Evolutionary conservation across 2,888 invertebrate genomes (phyloP).

Genomic region (Neelides folsomi): DNA sequence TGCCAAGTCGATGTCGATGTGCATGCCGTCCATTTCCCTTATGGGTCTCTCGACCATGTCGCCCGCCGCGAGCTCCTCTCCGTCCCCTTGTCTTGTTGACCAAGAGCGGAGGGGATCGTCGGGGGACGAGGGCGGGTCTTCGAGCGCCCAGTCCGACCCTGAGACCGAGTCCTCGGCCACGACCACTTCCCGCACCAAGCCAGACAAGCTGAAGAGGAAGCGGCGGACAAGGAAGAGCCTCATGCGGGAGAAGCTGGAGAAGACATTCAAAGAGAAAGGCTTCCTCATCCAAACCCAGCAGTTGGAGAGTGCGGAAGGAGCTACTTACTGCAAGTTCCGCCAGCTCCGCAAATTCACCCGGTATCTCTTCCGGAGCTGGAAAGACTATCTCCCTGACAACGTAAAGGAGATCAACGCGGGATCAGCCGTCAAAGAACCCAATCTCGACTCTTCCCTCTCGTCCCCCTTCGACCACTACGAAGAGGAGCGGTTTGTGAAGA

Average conservation of each 20-base stretch:
- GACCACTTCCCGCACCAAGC: constrained; percentile 15
- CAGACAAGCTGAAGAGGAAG: constrained; percentile 44
- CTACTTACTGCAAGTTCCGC: constrained; percentile 83
- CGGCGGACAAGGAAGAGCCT: constrained; percentile 67
- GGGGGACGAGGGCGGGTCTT: constrained; percentile 31
- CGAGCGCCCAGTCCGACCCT: constrained; percentile 27
- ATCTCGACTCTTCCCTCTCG: not conserved
- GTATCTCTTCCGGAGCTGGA: constrained; percentile 83
- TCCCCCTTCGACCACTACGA: not conserved
- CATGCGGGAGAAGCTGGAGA: constrained; percentile 73
- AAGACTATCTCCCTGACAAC: constrained; percentile 75
- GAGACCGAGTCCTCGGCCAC: constrained; percentile 19
- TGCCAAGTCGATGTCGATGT: constrained; percentile 32
- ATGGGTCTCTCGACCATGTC: not conserved
- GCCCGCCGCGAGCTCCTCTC: not conserved
- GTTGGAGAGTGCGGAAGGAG: constrained; percentile 79
- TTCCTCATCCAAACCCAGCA: constrained; percentile 88
- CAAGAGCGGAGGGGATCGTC: constrained; percentile 37
- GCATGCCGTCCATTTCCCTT: constrained; percentile 20
- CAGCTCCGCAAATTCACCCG: constrained; percentile 81
- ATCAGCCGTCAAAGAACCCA: not conserved
- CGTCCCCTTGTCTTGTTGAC: constrained; percentile 32
- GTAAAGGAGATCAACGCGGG: constrained; percentile 36
- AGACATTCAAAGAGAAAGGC: constrained; percentile 83
- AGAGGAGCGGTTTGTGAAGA: not conserved